A percentile compares a stretch with the other conserved stretches of the same genome.
phyloP scores from a whole-genome alignment of 1,140 invertebrate genomes.

The Argopecten irradians region DNA sequence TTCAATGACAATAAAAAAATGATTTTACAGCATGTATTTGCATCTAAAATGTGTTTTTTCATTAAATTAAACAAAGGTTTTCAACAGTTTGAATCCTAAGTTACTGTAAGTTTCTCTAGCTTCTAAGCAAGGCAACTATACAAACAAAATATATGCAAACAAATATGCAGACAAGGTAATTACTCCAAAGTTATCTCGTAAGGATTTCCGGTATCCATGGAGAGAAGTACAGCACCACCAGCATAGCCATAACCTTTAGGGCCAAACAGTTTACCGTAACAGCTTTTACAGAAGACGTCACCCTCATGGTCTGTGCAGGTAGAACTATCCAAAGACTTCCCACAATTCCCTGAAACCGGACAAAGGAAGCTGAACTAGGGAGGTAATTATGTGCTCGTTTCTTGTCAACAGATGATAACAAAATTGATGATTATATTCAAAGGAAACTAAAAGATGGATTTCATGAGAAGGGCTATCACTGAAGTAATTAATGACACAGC shows the following conservation, averaged over 20 bases:
- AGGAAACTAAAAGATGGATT: too few species aligned
- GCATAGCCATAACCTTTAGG: slow-evolving; percentile 93
- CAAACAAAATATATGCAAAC: background rate
- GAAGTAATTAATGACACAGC: too few species aligned
- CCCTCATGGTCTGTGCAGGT: slow-evolving; percentile 95
- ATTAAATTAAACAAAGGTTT: too few species aligned
- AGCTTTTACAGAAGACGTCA: slow-evolving; percentile 95
- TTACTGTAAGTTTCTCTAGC: background rate
- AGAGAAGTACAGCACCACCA: slow-evolving; percentile 89
- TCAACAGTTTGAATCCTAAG: too few species aligned
- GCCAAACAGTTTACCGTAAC: slow-evolving; percentile 94
- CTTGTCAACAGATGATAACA: too few species aligned
- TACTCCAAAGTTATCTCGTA: slow-evolving; percentile 54
- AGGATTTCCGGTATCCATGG: slow-evolving; percentile 83
- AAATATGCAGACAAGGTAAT: background rate
- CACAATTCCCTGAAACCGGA: slow-evolving; percentile 82
- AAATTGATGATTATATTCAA: too few species aligned
- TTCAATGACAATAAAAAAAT: background rate
- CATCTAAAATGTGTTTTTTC: too few species aligned
- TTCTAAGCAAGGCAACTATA: background rate
- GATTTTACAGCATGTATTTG: too few species aligned
- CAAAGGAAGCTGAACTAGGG: background rate
- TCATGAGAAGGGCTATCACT: too few species aligned
- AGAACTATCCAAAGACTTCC: slow-evolving; percentile 94
- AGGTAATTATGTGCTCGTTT: too few species aligned